These are phyloP conservation scores for Aratinga solstitialis DNA, from an alignment of 2,797 vertebrate genomes.

Conservation along the genomic window DNA sequence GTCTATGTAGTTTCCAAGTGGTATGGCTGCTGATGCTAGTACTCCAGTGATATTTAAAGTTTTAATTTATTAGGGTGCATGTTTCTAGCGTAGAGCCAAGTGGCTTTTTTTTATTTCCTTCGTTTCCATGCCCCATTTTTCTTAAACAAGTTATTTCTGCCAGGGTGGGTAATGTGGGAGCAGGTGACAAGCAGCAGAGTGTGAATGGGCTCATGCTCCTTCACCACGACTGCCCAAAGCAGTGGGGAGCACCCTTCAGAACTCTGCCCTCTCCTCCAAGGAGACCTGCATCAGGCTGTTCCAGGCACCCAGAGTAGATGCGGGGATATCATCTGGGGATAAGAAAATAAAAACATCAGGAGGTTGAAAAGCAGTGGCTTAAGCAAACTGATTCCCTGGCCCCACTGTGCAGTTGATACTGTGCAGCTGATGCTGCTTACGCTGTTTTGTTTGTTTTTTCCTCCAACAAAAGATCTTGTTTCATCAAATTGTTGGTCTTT, in stretches of 20 bases:
- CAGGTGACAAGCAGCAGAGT: not conserved
- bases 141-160: slow-evolving; percentile 41
- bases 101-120: not conserved
- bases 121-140: accelerated
- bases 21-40: not conserved
- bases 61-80: not conserved
- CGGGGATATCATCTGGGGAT: not conserved
- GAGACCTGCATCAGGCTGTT: not conserved
- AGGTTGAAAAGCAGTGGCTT: not conserved
- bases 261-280: not conserved
- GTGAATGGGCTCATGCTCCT: not conserved
- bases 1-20: not conserved
- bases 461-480: not conserved
- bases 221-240: not conserved
- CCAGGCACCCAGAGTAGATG: not conserved
- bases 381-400: not conserved
- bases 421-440: not conserved
- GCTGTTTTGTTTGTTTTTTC: not conserved
- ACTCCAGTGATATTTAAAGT: not conserved
- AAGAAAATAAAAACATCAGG: not conserved
- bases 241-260: not conserved
- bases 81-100: not conserved
- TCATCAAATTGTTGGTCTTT: not conserved
- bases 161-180: not conserved
- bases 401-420: not conserved